phyloP scores from a whole-genome alignment of 2,113 vertebrate genomes.

The Odobenus rosmarus region DNA sequence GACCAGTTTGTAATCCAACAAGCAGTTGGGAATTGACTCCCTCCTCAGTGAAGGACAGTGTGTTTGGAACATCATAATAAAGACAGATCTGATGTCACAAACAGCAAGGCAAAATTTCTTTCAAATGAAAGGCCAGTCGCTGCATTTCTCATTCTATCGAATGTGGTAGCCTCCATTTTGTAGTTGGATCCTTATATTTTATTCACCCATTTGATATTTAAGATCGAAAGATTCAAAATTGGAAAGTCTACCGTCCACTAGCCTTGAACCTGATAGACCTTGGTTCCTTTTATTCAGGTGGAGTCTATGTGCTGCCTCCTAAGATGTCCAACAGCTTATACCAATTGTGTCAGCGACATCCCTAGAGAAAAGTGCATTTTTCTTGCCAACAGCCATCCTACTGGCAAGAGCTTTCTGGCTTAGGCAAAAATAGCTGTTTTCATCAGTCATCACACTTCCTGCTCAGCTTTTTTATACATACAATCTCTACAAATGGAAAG shows the following conservation, averaged over 20 bases:
- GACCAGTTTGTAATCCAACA: background rate
- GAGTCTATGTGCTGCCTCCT: background rate
- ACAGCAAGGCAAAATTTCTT: background rate
- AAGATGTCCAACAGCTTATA: background rate
- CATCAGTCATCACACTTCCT: constrained; percentile 46
- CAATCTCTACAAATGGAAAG: constrained; percentile 41
- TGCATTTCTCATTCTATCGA: background rate
- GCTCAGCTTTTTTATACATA: background rate
- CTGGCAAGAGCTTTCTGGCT: constrained; percentile 32
- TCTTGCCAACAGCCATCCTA: constrained; percentile 49
- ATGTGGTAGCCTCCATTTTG: background rate
- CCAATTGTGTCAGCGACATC: background rate
- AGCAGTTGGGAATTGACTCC: background rate
- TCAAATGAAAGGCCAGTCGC: constrained; percentile 16
- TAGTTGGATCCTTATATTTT: background rate
- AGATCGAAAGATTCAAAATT: background rate
- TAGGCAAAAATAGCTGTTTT: constrained; percentile 63
- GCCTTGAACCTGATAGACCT: background rate
- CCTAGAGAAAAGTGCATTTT: constrained; percentile 43
- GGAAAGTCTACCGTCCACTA: background rate
- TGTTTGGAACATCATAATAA: background rate
- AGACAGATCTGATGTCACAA: background rate
- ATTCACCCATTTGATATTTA: constrained; percentile 19
- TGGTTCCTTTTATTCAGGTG: background rate
- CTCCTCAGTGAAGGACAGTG: background rate